phyloP scores from a whole-genome alignment of 2,797 vertebrate genomes.

The Thripadectes ignobilis region DNA sequence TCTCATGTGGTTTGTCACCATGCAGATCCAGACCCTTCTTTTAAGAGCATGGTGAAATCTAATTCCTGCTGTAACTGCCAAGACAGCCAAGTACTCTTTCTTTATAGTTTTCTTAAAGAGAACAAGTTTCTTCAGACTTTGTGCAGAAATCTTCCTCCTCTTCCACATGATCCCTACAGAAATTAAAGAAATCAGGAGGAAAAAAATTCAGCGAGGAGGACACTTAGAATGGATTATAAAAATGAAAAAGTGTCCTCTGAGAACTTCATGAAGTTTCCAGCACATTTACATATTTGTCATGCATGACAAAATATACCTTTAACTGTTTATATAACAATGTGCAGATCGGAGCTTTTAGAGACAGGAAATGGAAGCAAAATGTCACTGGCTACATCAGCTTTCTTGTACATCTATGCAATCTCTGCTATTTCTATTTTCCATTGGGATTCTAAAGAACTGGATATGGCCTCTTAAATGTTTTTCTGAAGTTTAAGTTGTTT shows the following conservation, averaged over 20 bases:
- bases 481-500: conserved; percentile 11
- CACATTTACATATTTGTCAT: neutral
- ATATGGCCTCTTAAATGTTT: conserved; percentile 2
- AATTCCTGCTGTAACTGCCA: neutral
- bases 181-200: neutral
- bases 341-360: neutral
- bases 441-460: neutral
- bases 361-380: conserved; percentile 4
- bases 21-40: neutral
- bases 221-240: neutral
- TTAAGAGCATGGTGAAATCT: neutral
- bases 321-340: neutral
- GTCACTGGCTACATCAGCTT: neutral
- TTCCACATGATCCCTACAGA: neutral
- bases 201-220: neutral
- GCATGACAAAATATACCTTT: neutral
- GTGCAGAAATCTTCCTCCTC: neutral
- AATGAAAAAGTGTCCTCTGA: neutral
- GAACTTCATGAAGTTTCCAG: neutral
- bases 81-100: neutral
- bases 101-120: neutral
- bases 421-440: conserved; percentile 7
- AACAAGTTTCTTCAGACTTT: neutral
- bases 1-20: neutral
- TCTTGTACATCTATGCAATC: neutral